phyloP scores from a whole-genome alignment of 35 echinoderm and acorn worm species.

The Lytechinus variegatus region DNA sequence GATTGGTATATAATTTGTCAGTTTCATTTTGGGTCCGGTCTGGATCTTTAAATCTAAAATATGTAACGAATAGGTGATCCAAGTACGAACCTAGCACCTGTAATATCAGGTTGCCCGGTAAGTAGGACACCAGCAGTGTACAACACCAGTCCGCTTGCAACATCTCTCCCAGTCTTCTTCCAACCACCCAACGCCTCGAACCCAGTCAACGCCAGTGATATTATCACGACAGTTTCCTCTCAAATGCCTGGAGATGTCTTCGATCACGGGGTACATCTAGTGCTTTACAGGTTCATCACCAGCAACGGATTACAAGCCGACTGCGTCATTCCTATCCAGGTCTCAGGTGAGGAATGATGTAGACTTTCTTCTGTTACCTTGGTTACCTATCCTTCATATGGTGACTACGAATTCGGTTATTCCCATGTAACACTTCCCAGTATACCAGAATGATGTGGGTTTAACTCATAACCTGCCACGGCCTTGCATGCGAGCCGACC shows the following conservation, averaged over 20 bases:
- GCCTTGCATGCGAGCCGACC: too few relatives aligned
- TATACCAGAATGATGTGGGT: too few relatives aligned
- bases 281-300: background rate
- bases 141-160: background rate
- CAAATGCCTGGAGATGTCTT: background rate
- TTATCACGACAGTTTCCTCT: background rate
- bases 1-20: too few relatives aligned
- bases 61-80: background rate
- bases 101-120: background rate
- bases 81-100: background rate
- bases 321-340: background rate
- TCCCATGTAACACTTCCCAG: too few relatives aligned
- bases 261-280: background rate
- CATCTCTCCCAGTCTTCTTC: background rate
- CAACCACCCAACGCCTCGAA: background rate
- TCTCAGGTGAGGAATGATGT: background rate
- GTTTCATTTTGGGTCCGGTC: too few relatives aligned
- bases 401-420: too few relatives aligned
- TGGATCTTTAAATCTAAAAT: too few relatives aligned
- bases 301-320: background rate
- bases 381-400: too few relatives aligned
- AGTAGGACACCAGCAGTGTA: background rate
- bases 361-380: too few relatives aligned
- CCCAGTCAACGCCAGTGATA: background rate
- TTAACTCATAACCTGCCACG: too few relatives aligned